Evolutionary conservation across 2,113 vertebrate genomes (phyloP).

Genomic region (Dasyurus viverrinus): DNA sequence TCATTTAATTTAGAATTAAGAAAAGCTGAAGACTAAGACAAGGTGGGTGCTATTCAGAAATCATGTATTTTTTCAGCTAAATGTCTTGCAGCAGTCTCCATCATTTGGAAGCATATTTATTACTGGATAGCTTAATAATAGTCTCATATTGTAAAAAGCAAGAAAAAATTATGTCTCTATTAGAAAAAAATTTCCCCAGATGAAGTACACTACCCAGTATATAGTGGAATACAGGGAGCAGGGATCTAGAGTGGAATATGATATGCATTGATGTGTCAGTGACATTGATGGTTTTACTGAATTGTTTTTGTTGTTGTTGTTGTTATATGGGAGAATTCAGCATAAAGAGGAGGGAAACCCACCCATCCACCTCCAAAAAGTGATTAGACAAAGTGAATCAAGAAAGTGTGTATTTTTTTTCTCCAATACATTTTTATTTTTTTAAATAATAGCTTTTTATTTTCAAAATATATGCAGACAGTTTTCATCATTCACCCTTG

Average conservation of each 20-base stretch:
- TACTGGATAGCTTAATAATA: conserved; percentile 79
- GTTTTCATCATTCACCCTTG: too few species aligned
- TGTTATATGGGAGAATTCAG: background rate
- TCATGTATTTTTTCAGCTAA: conserved; percentile 52
- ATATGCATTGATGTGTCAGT: background rate
- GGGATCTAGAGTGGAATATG: background rate
- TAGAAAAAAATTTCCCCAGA: conserved; percentile 5
- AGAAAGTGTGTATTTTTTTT: background rate
- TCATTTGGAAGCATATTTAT: conserved; percentile 80
- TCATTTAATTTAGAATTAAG: conserved; percentile 83
- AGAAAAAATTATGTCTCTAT: conserved; percentile 73
- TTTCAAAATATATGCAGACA: too few species aligned
- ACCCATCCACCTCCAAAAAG: too few species aligned
- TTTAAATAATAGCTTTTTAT: too few species aligned
- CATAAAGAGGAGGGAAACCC: background rate
- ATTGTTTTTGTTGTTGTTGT: background rate
- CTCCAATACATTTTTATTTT: too few species aligned
- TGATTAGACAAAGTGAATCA: background rate
- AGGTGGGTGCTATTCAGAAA: conserved; percentile 61
- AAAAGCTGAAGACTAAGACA: conserved; percentile 66
- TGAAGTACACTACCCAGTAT: conserved; percentile 29
- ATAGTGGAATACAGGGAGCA: conserved; percentile 23
- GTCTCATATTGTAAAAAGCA: conserved; percentile 80
- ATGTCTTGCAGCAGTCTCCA: conserved; percentile 63
- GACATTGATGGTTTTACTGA: background rate